These are phyloP conservation scores for Rhinoderma darwinii DNA, from an alignment of 2,113 vertebrate species.

Conservation along the genomic window DNA sequence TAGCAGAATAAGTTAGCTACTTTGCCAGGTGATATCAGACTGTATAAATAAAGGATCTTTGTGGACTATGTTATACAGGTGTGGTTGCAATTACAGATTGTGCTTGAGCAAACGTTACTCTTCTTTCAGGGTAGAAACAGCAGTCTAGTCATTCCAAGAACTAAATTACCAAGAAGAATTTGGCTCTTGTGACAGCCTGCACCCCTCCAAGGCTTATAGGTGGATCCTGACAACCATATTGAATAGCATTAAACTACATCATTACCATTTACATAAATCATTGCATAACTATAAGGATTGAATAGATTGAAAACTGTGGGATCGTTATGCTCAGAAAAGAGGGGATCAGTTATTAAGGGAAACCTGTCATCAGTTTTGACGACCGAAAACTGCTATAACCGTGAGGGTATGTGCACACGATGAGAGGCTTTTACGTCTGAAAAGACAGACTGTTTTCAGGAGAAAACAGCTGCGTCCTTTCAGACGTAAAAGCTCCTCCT, in stretches of 20 bases:
- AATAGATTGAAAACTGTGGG: not conserved
- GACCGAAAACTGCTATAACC: too few species aligned
- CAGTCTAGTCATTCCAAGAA: not conserved
- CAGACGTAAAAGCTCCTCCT: too few species aligned
- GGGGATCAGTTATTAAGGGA: too few species aligned
- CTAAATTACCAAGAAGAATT: not conserved
- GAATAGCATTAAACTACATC: not conserved
- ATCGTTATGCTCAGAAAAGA: too few species aligned
- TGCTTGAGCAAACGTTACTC: not conserved
- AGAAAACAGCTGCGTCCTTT: too few species aligned
- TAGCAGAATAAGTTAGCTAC: not conserved
- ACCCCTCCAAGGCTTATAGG: constrained; percentile 22
- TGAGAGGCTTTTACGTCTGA: too few species aligned
- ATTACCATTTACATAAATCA: not conserved
- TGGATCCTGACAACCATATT: not conserved
- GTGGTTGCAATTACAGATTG: constrained; percentile 30
- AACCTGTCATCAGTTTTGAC: too few species aligned
- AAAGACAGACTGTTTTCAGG: too few species aligned
- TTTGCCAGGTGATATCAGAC: constrained; percentile 14
- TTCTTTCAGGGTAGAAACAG: not conserved
- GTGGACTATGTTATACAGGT: not conserved
- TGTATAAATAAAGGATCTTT: constrained; percentile 24
- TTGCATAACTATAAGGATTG: too few species aligned
- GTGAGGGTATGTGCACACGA: too few species aligned
- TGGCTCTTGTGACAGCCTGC: not conserved